Evolutionary conservation across 2,888 invertebrate genomes (phyloP), one percentile per base, ranked within the genome.

Genomic region (Eupithecia subfuscata): DNA sequence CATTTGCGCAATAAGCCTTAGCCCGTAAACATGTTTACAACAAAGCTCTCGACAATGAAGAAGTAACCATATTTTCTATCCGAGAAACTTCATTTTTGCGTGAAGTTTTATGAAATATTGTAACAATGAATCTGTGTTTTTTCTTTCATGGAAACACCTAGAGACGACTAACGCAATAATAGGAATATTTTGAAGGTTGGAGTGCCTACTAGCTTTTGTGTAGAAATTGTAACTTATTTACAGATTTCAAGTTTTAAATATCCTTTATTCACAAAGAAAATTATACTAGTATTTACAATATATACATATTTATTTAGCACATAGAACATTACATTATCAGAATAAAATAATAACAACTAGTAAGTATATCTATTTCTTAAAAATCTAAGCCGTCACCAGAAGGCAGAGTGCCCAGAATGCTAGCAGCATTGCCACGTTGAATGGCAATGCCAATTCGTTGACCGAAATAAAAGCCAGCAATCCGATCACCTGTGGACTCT

Each of bases 11-110:
- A 77, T 78, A 78, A 77, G 76, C 75, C 79, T 75, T 60, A 76
- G 78, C 79, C 75, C 78, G 86, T 85, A 85, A 87, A 87, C 86
- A 86, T 86, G 85, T 87, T 87, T 86, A 85, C 84, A 77, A 79
- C 83, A 68, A 67, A 22, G n/a, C 40, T 56, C 18, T 70, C 5
- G 8, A 37, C 67, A 75, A 45, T 48, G 69, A 12, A 77, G 56
- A 73, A 56, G 64, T 43, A 52, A 71, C 75, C 73, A 18, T 75
- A 75, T 69, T 43, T 22, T 8, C 25, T 37, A 25, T 52, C 4
- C 5, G 45, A 16, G 18, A 71, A 75, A 64, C 25, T 37, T 64
- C 72, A 67, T 67, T 75, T 72, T 73, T 67, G 69, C 40, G 18
- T 70, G 71, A 30, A 18, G 6, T 34, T 30, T 34, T 45, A 40